Evolutionary conservation across 2,113 vertebrate genomes (phyloP), one percentile per base, ranked within the genome.

Genomic region (Chitala chitala): DNA sequence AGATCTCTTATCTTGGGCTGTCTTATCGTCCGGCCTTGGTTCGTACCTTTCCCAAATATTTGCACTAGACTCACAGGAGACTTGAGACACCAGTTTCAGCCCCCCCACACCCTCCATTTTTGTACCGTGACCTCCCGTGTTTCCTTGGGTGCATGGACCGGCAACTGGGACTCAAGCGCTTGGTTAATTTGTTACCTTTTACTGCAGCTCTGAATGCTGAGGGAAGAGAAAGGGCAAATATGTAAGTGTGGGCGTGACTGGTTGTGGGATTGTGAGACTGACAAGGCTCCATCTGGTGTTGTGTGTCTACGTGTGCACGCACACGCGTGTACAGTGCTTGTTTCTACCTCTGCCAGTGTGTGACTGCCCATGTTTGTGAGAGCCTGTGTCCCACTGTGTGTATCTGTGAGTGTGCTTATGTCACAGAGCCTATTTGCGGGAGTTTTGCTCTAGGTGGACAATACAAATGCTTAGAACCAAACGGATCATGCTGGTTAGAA

Each of bases 171-270:
- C 86, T 87, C 76, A 87, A 89, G 83, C 88, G 84, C 81, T 78
- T 84, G 81, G 89, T 91, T 90, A 90, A 68, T 89, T 87, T 84
- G 90, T 92, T 89, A 92, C 82, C 88, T 83, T 82, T 78, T 29
- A 81, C 75, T 77, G 81, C 81, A 80, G 76, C 81, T 81, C 73
- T 81, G 78, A 63, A 64, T 53, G 26, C 70, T 51, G 75, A 77
- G 76, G 69, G 2, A 44, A 76, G 74, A 65, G n/a, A 74, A 79
- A 73, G 70, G 69, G 72, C 79, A 78, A 77, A 69, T 33, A 69
- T 51, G 48, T 58, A 75, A 77, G 81, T 79, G 77, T 48, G 66
- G 75, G 69, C 64, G 74, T 73, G 71, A 79, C 61, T 73, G 75
- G 69, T 42, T 80, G 73, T 50, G 10, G 38, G 76, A 12, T 5